Percentiles rank a stretch among this genome's conserved stretches.
These are phyloP conservation scores for Amaurobius ferox DNA, from an alignment of 2,888 invertebrate genomes.

Conservation along the genomic window DNA sequence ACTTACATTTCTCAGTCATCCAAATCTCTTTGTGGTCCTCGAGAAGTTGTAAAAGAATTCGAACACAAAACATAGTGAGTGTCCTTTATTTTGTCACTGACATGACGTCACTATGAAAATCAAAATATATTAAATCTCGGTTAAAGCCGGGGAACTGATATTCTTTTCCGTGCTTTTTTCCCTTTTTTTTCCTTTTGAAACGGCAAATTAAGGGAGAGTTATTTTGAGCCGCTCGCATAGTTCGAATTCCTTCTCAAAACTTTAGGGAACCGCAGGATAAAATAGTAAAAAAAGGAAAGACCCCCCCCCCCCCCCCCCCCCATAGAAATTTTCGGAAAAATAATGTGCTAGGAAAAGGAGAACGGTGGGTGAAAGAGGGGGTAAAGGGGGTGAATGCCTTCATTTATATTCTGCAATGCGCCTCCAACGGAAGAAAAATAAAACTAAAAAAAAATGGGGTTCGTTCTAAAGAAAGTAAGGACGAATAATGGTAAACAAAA, in stretches of 20 bases:
- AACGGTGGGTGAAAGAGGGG: constrained; percentile 22
- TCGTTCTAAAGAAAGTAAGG: constrained; percentile 24
- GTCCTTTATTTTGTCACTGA: constrained; percentile 5
- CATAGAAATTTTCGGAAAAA: constrained; percentile 65
- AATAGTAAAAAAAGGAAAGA: constrained; percentile 24
- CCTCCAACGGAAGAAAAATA: constrained; percentile 41
- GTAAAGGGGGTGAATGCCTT: constrained; percentile 43
- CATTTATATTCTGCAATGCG: constrained; percentile 70
- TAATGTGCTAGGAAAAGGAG: constrained; percentile 49
- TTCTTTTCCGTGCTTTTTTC: constrained; percentile 42
- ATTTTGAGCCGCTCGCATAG: constrained; percentile 64
- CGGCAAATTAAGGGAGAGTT: constrained; percentile 69
- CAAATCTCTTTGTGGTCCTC: background rate
- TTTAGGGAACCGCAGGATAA: constrained; percentile 58
- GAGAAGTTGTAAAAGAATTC: constrained; percentile 17
- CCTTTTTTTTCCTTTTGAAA: constrained; percentile 16
- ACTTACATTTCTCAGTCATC: background rate
- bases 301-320: background rate
- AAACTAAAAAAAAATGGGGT: constrained; percentile 34
- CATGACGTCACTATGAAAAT: constrained; percentile 66
- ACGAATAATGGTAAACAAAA: constrained; percentile 60
- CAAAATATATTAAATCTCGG: constrained; percentile 70
- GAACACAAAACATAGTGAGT: constrained; percentile 1
- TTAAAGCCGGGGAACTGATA: constrained; percentile 65
- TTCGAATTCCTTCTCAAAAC: constrained; percentile 66